Conservation (phyloP, 2,113 vertebrate genomes). For the Tupaia chinensis region DNA sequence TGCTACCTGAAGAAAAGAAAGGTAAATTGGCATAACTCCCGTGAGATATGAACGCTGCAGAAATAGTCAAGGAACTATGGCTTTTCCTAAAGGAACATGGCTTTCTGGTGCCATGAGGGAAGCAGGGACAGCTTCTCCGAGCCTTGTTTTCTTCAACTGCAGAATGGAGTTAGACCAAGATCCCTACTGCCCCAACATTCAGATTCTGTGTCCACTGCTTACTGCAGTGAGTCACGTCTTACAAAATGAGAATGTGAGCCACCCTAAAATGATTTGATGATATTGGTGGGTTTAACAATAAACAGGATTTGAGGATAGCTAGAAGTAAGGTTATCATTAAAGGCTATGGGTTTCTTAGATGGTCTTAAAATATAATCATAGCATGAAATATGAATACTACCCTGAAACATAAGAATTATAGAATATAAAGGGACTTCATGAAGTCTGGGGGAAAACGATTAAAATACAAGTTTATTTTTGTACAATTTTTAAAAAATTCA, state of each 20-base stretch:
- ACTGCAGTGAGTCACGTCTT: too few species aligned
- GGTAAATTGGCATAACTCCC: not conserved
- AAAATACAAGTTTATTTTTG: too few species aligned
- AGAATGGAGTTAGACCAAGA: not conserved
- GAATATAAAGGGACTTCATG: not conserved
- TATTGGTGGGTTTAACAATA: not conserved
- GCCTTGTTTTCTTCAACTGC: not conserved
- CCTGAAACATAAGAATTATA: not conserved
- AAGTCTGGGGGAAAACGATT: too few species aligned
- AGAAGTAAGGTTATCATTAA: not conserved
- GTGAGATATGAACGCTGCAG: not conserved
- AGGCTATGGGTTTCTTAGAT: not conserved
- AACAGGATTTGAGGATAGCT: not conserved
- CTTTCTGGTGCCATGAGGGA: not conserved
- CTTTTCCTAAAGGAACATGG: not conserved
- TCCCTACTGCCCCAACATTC: not conserved
- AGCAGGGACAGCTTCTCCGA: not conserved
- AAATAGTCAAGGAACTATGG: too few species aligned
- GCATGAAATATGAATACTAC: not conserved
- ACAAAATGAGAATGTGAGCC: not conserved
- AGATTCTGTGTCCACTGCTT: not conserved
- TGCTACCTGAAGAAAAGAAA: constrained; percentile 18
- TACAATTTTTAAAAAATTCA: too few species aligned
- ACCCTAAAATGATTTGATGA: not conserved
- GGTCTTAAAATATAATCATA: not conserved